Evolutionary conservation across 2,888 invertebrate genomes (phyloP), one percentile per base, ranked within the genome.

Genomic region (Drosophila putrida): DNA sequence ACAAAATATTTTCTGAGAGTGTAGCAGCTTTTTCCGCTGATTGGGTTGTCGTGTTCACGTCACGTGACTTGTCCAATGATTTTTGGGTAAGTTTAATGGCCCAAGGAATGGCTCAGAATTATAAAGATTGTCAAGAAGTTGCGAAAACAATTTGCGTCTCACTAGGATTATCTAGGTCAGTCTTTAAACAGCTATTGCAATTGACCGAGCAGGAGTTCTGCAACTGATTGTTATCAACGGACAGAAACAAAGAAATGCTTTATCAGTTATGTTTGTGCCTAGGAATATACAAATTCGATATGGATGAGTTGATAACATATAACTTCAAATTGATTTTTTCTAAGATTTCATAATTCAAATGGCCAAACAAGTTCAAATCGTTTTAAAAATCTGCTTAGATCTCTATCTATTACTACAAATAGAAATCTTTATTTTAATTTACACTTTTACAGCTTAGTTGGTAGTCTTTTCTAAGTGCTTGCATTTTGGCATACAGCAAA

Each of bases 391-490:
- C 44, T 46, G 46, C 36, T 28, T 43, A 8, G 36, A 49, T 49
- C 49, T 49, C 49, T 35, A 49, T 49, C 33, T 20, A 35, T 20
- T 53, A 11, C n/a, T 68, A 58, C 39, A 62, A n/a, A 59, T 55
- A 58, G 61, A 74, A 61, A 58, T 59, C 36, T 75, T 75, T 76
- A 76, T 75, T 74, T 55, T 64, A 53, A 43, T 39, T 59, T 50
- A 75, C 64, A 64, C 65, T 64, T 75, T 75, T 65, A 58, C 58
- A 75, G 47, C 70, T 75, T 64, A 70, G 28, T 64, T 39, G 28
- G 47, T 73, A 75, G 70, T 64, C 60, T 74, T 64, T 75, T 75
- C 61, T 20, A 60, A 57, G 71, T 36, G 60, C 71, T 68, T 39
- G 43, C 28, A 70, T 15, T 35, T 50, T 75, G 59, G 65, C 49